Percentiles rank a stretch among this genome's conserved stretches.
Conservation (phyloP, 2,797 vertebrate species). For the Ctenopoma kingsleyae region DNA sequence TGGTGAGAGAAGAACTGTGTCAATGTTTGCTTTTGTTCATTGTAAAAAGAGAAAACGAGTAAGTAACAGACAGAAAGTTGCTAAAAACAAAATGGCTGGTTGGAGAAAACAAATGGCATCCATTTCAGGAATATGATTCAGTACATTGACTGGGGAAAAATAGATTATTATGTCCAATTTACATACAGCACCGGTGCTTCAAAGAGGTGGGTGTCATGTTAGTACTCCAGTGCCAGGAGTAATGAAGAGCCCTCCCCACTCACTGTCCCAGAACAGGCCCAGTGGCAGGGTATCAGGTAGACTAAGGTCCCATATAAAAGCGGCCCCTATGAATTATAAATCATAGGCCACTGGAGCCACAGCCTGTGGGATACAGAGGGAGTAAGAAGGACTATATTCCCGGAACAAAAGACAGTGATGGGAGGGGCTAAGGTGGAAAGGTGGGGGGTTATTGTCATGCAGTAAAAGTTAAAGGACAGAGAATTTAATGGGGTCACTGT, state of each 20-base stretch:
- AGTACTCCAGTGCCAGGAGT: constrained; percentile 77
- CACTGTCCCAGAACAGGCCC: constrained; percentile 82
- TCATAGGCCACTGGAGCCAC: constrained; percentile 90
- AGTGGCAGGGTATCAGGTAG: constrained; percentile 88
- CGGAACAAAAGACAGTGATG: constrained; percentile 85
- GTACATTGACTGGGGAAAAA: constrained; percentile 62
- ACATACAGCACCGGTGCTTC: constrained; percentile 68
- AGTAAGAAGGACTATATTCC: constrained; percentile 85
- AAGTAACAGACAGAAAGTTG: constrained; percentile 28
- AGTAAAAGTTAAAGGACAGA: constrained; percentile 67
- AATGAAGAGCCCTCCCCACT: constrained; percentile 79
- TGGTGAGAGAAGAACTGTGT: constrained; percentile 19
- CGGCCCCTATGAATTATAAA: constrained; percentile 92
- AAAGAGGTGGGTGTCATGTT: constrained; percentile 80
- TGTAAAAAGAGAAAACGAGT: not conserved
- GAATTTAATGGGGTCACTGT: constrained; percentile 46
- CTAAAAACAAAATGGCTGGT: constrained; percentile 46
- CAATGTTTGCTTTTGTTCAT: constrained; percentile 18
- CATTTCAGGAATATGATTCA: constrained; percentile 62
- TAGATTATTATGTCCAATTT: constrained; percentile 79
- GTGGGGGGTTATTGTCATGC: constrained; percentile 54
- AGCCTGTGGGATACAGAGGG: constrained; percentile 86
- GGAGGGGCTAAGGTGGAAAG: constrained; percentile 70
- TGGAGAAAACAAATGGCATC: constrained; percentile 14
- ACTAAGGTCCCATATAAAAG: constrained; percentile 89